These are phyloP conservation scores for Boloria euphrosyne DNA, from an alignment of 2,888 invertebrate genomes.

Conservation along the genomic window DNA sequence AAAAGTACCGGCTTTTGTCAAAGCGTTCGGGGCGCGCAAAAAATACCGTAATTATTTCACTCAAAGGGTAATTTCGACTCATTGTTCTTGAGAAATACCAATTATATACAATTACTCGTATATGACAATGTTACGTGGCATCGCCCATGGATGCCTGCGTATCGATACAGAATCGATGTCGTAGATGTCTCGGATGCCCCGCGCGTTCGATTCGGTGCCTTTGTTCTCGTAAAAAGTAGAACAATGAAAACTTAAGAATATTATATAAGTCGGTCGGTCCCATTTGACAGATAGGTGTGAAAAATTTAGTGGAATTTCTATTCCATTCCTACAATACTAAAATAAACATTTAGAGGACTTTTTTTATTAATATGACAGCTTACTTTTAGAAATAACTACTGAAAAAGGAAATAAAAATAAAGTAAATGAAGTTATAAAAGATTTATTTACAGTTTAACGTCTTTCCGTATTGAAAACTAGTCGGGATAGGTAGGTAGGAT, in stretches of 20 bases:
- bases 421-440: neutral
- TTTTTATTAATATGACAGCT: too few relatives aligned
- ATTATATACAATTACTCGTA: conserved; percentile 82
- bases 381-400: too few relatives aligned
- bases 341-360: neutral
- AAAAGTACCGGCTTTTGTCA: conserved; percentile 66
- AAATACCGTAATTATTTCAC: conserved; percentile 74
- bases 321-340: conserved; percentile 1
- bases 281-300: conserved; percentile 61
- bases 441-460: neutral
- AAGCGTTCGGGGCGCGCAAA: conserved; percentile 64
- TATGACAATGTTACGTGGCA: conserved; percentile 74
- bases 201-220: conserved; percentile 50
- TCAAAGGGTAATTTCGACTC: conserved; percentile 77
- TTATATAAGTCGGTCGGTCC: conserved; percentile 47
- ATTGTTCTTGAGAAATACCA: conserved; percentile 81
- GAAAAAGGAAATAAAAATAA: too few relatives aligned
- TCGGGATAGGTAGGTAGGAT: neutral
- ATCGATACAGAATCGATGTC: conserved; percentile 74
- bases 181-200: conserved; percentile 62
- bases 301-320: conserved; percentile 46
- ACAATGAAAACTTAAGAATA: conserved; percentile 66
- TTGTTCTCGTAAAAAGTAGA: conserved; percentile 60
- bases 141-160: conserved; percentile 58
- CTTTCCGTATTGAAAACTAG: neutral